Conservation (phyloP, 1,140 invertebrate genomes). For the Pygmarrhopalites habei region DNA sequence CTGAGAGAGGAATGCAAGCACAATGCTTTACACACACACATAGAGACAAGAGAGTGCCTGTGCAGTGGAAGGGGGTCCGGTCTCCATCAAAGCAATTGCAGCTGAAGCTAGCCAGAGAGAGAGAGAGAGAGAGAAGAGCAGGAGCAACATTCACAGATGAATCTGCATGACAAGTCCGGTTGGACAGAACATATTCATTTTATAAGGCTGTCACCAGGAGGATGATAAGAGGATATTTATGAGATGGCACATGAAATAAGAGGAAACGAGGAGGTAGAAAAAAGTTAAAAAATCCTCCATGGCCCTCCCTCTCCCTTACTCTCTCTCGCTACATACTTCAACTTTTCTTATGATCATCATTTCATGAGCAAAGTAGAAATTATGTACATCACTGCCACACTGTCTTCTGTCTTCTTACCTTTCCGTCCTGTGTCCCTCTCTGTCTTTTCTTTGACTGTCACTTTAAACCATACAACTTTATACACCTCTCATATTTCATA, state of each 20-base stretch:
- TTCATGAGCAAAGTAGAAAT: no score
- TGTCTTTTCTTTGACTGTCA: no score
- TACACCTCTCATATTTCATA: no score
- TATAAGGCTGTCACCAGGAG: slow-evolving; percentile 23
- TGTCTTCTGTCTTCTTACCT: no score
- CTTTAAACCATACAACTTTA: no score
- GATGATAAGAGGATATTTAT: slow-evolving; percentile 30
- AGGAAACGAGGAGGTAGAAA: neutral
- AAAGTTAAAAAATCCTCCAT: no score
- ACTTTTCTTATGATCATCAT: no score
- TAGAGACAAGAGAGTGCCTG: slow-evolving; percentile 1
- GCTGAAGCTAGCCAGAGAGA: neutral
- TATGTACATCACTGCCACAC: no score
- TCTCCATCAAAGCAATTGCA: no score
- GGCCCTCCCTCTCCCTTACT: no score
- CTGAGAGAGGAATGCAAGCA: neutral
- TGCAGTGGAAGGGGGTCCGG: neutral
- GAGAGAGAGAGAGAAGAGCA: neutral
- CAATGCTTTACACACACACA: neutral
- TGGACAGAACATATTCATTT: slow-evolving; percentile 21
- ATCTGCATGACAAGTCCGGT: neutral
- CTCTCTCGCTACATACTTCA: no score
- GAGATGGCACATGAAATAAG: slow-evolving; percentile 11
- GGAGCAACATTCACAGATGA: neutral
- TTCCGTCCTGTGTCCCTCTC: no score